Base-by-base conservation (phyloP, 1,140 invertebrate species). In the Aphidius gifuensis region DNA sequence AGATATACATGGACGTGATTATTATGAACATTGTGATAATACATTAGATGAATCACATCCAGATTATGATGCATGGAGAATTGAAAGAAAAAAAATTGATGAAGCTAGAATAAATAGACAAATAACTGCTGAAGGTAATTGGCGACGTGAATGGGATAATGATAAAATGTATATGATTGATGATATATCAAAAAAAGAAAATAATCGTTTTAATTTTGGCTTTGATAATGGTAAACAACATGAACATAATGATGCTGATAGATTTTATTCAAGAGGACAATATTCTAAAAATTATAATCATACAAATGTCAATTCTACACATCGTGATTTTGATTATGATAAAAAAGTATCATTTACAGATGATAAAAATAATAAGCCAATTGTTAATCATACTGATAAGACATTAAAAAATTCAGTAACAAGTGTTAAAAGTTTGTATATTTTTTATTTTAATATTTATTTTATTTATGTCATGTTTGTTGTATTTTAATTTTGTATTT, bases 121-220 rank as follows among this genome's bases (percentile, higher is more conserved):
- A 59, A 78, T 71, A 70, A 78, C 78, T 47, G 75, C 80, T 4
- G 80, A 82, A 58, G 82, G 81, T 21, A 80, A 78, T 64, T 83
- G 82, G 82, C 69, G 78, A 42, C 68, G 81, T 65, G 82, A 83
- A 66, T 83, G 82, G 82, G 82, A 83, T 64, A 80, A 74, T 59
- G 75, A 83, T 54, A 83, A 83, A 66, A 66, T 66, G 4, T 66
- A 71, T 59, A 60, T 75, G 42, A 71, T 73, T 21, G 67, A 71
- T 59, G 75, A 77, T 23, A 43, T 60, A 56, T 47, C 58, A n/a
- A 75, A 65, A 62, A 71, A 68, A 61, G 67, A 67, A 3, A 57
- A 50, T 63, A 44, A 55, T 11, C 7, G 55, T 16, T 39, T 63
- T 51, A 51, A n/a, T 7, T 16, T 60, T 6, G 39, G 48, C 45